Base-by-base conservation (phyloP, 2,888 invertebrate genomes). In the Drosophila subquinaria region DNA sequence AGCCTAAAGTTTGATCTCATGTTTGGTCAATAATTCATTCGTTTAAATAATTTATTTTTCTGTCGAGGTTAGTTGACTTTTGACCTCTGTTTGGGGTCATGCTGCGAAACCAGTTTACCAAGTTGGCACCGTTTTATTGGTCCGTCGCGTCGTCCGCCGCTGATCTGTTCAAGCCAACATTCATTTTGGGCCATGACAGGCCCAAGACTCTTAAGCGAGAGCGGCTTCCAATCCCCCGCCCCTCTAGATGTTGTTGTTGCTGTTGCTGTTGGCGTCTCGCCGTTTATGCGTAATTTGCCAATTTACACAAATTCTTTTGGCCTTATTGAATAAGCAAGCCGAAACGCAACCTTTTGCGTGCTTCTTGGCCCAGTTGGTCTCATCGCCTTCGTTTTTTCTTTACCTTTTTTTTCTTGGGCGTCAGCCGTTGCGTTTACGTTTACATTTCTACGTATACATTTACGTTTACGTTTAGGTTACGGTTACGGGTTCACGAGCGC, bases 251-350 rank as follows among this genome's bases (percentile, higher is more conserved):
- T 43, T 43, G 62, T 30, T 64, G 53, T 47, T 50, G 74, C 40
- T 45, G 62, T 38, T 64, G 60, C 43, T 65, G 53, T 60, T 61
- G 63, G 57, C 67, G 73, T 75, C 79, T 75, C 55, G 68, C 27
- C 72, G 53, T 79, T 74, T 74, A 82, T 83, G 70, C 76, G 75
- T 73, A 76, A 81, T 81, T 84, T 79, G 75, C 64, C 80, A 76
- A 77, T 76, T 70, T 76, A 68, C 81, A 78, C 76, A 73, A 77
- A 78, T 83, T 83, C 63, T 71, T 74, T 67, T 73, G 72, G 56
- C 55, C 63, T 55, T 63, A 74, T 75, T 76, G 64, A 72, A 78
- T 76, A 65, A 69, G 61, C 55, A 36, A 42, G 47, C 38, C 59
- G 50, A 73, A 64, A 51, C 53, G 47, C 69, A 60, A 53, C 75